Conservation (phyloP, 2,797 vertebrate genomes). For the Lacerta viridis region DNA sequence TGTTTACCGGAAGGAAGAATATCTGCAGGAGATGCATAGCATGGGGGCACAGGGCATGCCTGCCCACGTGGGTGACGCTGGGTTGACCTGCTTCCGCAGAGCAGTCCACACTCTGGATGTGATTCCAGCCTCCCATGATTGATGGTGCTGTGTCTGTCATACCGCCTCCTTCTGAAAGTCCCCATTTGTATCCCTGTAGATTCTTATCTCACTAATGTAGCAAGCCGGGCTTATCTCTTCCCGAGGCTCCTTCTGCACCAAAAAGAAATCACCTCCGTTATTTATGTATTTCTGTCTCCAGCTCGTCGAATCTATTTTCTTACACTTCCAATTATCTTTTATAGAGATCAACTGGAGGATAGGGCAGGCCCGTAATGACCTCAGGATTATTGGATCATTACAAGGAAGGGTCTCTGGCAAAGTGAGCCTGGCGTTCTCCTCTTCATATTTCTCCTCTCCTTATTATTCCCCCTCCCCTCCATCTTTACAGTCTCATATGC, state of each 20-base stretch:
- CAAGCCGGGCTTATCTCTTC: conserved; percentile 56
- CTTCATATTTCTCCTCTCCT: conserved; percentile 2
- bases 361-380: conserved; percentile 55
- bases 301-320: conserved; percentile 57
- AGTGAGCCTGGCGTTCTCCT: background rate
- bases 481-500: background rate
- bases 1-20: background rate
- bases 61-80: background rate
- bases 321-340: conserved; percentile 58
- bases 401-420: conserved; percentile 20
- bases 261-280: conserved; percentile 56
- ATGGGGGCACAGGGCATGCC: rapidly evolving
- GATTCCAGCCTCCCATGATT: conserved; percentile 43
- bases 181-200: conserved; percentile 56
- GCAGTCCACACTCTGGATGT: background rate
- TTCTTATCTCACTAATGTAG: conserved; percentile 68
- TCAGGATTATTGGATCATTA: conserved; percentile 62
- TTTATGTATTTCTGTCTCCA: conserved; percentile 58
- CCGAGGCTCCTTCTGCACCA: background rate
- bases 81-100: background rate
- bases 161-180: conserved; percentile 51
- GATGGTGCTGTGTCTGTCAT: conserved; percentile 53
- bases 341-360: conserved; percentile 32
- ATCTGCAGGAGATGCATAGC: no score
- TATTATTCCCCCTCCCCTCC: conserved; percentile 8